These are phyloP conservation scores for Eolophus roseicapilla DNA, from an alignment of 2,113 vertebrate genomes.

Conservation along the genomic window DNA sequence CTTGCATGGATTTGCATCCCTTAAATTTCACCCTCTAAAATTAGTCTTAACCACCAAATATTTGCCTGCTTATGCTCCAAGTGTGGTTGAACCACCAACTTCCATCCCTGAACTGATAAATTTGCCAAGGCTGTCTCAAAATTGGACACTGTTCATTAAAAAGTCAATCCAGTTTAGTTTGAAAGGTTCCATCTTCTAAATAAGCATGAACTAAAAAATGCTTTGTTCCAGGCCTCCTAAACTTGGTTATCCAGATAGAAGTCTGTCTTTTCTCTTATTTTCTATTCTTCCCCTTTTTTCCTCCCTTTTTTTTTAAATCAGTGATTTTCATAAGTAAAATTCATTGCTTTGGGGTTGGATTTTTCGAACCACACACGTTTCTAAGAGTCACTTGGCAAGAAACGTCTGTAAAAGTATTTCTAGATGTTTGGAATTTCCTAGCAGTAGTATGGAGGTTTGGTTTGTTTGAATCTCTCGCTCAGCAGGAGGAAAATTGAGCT, in stretches of 20 bases:
- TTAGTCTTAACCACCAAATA: constrained; percentile 26
- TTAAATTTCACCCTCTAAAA: constrained; percentile 27
- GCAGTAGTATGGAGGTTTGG: constrained; percentile 62
- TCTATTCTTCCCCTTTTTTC: background rate
- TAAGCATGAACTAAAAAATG: background rate
- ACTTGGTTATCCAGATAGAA: background rate
- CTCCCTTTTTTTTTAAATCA: background rate
- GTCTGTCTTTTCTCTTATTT: constrained; percentile 1
- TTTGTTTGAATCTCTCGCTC: constrained; percentile 53
- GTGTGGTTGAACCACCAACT: constrained; percentile 43
- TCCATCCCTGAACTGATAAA: background rate
- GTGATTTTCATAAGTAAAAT: background rate
- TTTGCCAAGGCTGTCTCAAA: constrained; percentile 23
- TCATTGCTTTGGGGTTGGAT: constrained; percentile 16
- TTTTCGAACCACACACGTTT: constrained; percentile 42
- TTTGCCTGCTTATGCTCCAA: background rate
- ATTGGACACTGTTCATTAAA: constrained; percentile 27
- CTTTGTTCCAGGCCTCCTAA: background rate
- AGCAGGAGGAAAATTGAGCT: constrained; percentile 60
- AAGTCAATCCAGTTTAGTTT: constrained; percentile 46
- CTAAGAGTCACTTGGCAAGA: constrained; percentile 39
- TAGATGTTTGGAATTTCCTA: constrained; percentile 65
- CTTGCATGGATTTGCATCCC: constrained; percentile 9
- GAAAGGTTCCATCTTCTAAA: constrained; percentile 30
- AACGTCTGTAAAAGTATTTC: constrained; percentile 62